Base-by-base conservation (phyloP, 1,140 invertebrate species). In the Palaemon carinicauda region DNA sequence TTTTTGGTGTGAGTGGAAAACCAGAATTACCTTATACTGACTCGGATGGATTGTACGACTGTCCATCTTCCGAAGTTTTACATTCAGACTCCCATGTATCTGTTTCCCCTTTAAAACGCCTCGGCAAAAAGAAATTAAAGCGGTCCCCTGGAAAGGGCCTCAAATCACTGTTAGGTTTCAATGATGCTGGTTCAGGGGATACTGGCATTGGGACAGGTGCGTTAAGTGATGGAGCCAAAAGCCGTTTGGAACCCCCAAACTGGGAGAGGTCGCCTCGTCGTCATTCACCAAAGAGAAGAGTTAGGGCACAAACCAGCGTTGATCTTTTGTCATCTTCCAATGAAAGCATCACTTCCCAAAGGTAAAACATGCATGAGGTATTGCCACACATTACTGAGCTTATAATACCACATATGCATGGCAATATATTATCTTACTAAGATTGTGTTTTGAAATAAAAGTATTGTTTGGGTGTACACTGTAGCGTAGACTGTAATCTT, bases 41-140 rank as follows among this genome's bases (percentile, higher is more conserved):
- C 91, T 95, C 95, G 0, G 95, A 95, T 90, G 95, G 95, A 1
- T 90, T 96, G 5, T 95, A 95, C 90, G 95, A 96, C 91, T 95
- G 94, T 91, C 94, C 94, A 10, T 95, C 95, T 91, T 95, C 95
- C 1, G 95, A 95, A 90, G 93, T 94, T 88, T 89, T 90, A 53
- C 88, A 89, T 31, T 90, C 89, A 21, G 81, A 83, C 71, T 80
- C 79, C 89, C 71, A 89, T 51, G 73, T 69, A n/a, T 78, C 84
- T 79, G 60, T 71, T 41, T 73, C 88, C 17, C 80, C 83, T 19
- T 73, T 88, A 19, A 74, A 78, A 52, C 82, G 82, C 50, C 82
- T 87, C 12, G 81, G 88, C 14, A 88, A 82, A 5, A 83, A 88
- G 33, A 54, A 80, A 54, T 53, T 83, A 52, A 82, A 84, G 85